Evolutionary conservation across 53 echinoderm and acorn worm species (phyloP).

Genomic region (Arbacia lixula): DNA sequence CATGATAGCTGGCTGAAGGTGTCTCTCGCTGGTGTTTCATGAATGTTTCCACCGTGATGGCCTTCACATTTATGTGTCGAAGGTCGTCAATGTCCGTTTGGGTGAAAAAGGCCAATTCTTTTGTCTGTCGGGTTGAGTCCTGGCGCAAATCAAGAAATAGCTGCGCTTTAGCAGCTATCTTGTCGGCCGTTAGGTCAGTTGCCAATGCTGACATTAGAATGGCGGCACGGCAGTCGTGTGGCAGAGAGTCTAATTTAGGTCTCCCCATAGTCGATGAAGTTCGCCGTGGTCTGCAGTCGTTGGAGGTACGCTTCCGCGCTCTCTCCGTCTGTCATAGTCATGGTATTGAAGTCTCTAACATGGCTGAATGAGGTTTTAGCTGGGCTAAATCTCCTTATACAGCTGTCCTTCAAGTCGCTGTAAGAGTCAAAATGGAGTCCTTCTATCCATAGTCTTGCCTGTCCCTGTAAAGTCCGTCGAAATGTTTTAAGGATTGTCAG

Average conservation of each 20-base stretch:
- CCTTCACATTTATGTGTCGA: too few relatives aligned
- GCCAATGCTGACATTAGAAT: conserved; percentile 46
- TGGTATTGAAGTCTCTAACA: conserved; percentile 26
- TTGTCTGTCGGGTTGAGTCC: conserved; percentile 7
- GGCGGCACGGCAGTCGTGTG: conserved; percentile 54
- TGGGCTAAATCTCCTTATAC: conserved; percentile 38
- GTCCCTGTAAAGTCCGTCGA: neutral
- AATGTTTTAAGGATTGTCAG: too few relatives aligned
- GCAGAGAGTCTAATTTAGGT: conserved; percentile 32
- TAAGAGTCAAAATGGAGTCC: neutral
- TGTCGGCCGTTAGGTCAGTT: neutral
- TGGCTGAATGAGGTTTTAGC: conserved; percentile 1
- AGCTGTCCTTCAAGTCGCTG: neutral
- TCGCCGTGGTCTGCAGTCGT: neutral
- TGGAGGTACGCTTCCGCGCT: conserved; percentile 38
- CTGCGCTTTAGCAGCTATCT: conserved; percentile 26
- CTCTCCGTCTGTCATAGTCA: conserved; percentile 43
- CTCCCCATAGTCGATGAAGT: conserved; percentile 44
- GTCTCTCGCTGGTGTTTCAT: too few relatives aligned
- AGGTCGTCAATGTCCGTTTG: conserved; percentile 9
- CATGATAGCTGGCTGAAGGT: too few relatives aligned
- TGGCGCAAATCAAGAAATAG: neutral
- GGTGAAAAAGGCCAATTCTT: conserved; percentile 18
- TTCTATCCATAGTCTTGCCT: neutral
- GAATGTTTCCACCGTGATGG: too few relatives aligned